phyloP scores from a whole-genome alignment of 2,888 invertebrate species.

The Sminthurinus aureus region DNA sequence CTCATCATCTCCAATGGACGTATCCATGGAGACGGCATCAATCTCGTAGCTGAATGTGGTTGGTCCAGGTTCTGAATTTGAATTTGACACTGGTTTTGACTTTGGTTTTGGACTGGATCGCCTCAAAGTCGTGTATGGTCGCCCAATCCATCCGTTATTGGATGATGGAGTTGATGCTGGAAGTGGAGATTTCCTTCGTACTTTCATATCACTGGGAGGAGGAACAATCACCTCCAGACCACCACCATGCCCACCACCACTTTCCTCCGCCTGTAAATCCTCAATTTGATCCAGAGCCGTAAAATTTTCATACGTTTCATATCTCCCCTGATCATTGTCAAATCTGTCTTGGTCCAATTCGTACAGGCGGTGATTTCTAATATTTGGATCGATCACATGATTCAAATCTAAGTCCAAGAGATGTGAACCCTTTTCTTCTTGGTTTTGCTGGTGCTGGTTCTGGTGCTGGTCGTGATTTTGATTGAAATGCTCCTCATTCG shows the following conservation, averaged over 20 bases:
- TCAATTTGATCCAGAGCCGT: conserved; percentile 57
- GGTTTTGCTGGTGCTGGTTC: background rate
- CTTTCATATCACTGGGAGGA: background rate
- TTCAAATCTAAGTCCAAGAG: conserved; percentile 36
- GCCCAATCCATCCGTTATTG: conserved; percentile 20
- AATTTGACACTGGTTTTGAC: background rate
- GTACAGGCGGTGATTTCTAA: conserved; percentile 56
- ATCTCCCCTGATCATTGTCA: conserved; percentile 33
- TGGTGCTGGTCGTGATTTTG: conserved; percentile 5
- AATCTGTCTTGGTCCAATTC: conserved; percentile 44
- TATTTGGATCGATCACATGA: conserved; percentile 56
- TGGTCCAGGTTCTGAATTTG: background rate
- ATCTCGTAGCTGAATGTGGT: conserved; percentile 34
- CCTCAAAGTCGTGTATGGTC: background rate
- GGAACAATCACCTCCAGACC: background rate
- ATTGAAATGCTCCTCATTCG: background rate
- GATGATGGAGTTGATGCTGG: background rate
- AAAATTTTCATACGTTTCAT: conserved; percentile 57
- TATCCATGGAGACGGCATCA: conserved; percentile 5
- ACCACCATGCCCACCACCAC: background rate
- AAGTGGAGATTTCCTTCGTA: background rate
- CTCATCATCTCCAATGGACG: background rate
- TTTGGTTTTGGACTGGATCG: background rate
- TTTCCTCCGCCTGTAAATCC: conserved; percentile 57
- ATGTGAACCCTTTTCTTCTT: background rate